These are phyloP conservation scores for Heliconius congener DNA, from an alignment of 1,140 invertebrate species.

Conservation along the genomic window DNA sequence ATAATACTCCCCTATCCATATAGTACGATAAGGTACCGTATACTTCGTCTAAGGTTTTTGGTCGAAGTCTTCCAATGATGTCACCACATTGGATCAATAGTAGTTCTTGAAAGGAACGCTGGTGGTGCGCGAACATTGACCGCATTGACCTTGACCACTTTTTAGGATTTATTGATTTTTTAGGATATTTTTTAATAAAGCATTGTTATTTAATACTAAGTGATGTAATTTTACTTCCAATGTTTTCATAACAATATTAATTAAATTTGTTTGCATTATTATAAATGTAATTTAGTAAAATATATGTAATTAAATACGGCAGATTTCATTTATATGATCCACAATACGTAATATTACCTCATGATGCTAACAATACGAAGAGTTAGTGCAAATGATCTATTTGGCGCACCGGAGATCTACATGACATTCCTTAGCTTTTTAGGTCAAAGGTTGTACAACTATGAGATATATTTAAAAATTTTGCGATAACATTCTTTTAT, in stretches of 20 bases:
- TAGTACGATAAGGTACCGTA: too few species aligned
- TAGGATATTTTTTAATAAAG: background rate
- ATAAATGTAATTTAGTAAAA: background rate
- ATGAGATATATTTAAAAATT: background rate
- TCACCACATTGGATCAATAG: slow-evolving; percentile 3
- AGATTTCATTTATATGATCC: background rate
- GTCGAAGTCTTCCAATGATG: background rate
- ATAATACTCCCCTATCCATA: too few species aligned
- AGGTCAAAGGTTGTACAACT: background rate
- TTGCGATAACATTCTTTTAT: background rate
- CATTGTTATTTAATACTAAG: background rate
- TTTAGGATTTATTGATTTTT: background rate
- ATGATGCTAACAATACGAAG: background rate
- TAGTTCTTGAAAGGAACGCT: slow-evolving; percentile 2
- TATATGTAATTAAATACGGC: background rate
- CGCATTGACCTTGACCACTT: slow-evolving; percentile 2
- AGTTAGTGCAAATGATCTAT: background rate
- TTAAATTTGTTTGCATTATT: background rate
- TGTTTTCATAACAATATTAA: background rate
- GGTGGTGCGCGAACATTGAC: slow-evolving; percentile 9
- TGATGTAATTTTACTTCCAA: background rate
- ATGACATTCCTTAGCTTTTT: background rate
- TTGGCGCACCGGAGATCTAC: background rate
- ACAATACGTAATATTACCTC: background rate
- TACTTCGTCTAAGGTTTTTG: background rate